phyloP scores from a whole-genome alignment of 2,113 vertebrate species.

The Cromileptes altivelis region DNA sequence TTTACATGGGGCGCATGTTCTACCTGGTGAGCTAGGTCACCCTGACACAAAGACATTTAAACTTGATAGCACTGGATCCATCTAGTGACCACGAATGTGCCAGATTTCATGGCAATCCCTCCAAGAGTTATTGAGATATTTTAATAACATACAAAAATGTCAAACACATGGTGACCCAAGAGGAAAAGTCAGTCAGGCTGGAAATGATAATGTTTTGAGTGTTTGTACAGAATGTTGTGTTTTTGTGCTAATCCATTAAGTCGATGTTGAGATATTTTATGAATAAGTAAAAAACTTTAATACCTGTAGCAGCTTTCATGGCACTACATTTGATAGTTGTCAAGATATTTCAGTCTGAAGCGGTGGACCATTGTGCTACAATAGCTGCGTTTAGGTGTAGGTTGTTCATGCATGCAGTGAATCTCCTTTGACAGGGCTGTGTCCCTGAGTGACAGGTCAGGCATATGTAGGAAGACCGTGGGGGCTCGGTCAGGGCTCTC shows the following conservation, averaged over 20 bases:
- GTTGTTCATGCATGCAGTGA: slow-evolving; percentile 42
- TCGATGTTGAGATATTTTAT: background rate
- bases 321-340: background rate
- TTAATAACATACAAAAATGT: background rate
- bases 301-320: background rate
- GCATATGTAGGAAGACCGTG: slow-evolving; percentile 52
- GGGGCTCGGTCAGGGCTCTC: slow-evolving; percentile 41
- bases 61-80: background rate
- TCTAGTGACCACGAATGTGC: background rate
- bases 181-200: background rate
- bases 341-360: background rate
- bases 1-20: too few species aligned
- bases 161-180: background rate
- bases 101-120: background rate
- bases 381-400: slow-evolving; percentile 16
- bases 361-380: background rate
- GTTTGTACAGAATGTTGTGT: too few species aligned
- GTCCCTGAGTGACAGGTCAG: slow-evolving; percentile 68
- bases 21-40: too few species aligned
- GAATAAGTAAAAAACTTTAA: background rate
- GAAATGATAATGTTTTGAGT: background rate
- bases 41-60: background rate
- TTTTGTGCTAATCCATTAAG: background rate
- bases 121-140: background rate
- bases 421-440: slow-evolving; percentile 64